These are phyloP conservation scores for Drosophila stalkeri DNA, from an alignment of 2,888 invertebrate genomes.

Conservation along the genomic window DNA sequence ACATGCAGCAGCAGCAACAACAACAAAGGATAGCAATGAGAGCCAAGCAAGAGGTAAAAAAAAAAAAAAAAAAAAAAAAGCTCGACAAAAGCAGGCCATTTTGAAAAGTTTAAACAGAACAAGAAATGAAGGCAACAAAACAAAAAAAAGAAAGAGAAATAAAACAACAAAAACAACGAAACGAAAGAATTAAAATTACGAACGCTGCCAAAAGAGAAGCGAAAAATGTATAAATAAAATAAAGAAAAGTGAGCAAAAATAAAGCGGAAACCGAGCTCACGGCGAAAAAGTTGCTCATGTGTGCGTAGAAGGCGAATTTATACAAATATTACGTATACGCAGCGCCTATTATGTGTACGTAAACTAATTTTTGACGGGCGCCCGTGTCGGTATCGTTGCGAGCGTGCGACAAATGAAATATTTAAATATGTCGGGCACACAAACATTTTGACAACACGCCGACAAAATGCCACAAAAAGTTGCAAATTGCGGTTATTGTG, in stretches of 20 bases:
- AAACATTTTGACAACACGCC: conserved; percentile 79
- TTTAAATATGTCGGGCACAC: conserved; percentile 72
- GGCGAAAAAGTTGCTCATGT: conserved; percentile 12
- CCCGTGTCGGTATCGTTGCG: conserved; percentile 8
- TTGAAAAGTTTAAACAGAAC: conserved; percentile 44
- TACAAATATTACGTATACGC: conserved; percentile 35
- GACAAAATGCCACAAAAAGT: conserved; percentile 79
- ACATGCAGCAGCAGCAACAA: conserved; percentile 20
- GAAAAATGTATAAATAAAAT: conserved; percentile 9
- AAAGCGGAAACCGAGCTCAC: conserved; percentile 12
- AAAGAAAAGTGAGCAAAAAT: conserved; percentile 6
- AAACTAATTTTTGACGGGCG: conserved; percentile 47
- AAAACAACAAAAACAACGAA: neutral
- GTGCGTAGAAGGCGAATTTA: conserved; percentile 9
- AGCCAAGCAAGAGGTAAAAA: conserved; percentile 27
- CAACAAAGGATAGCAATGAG: conserved; percentile 10
- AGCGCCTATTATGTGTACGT: conserved; percentile 19
- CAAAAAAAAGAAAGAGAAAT: conserved; percentile 1
- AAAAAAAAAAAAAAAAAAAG: conserved; percentile 22
- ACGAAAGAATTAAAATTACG: conserved; percentile 64
- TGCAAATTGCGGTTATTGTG: conserved; percentile 81
- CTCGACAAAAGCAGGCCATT: conserved; percentile 35
- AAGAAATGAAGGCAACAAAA: conserved; percentile 37
- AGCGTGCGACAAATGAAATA: conserved; percentile 75
- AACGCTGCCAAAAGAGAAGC: conserved; percentile 19